Evolutionary conservation across 2,797 vertebrate genomes (phyloP).

Genomic region (Rhyacichthys aspro): DNA sequence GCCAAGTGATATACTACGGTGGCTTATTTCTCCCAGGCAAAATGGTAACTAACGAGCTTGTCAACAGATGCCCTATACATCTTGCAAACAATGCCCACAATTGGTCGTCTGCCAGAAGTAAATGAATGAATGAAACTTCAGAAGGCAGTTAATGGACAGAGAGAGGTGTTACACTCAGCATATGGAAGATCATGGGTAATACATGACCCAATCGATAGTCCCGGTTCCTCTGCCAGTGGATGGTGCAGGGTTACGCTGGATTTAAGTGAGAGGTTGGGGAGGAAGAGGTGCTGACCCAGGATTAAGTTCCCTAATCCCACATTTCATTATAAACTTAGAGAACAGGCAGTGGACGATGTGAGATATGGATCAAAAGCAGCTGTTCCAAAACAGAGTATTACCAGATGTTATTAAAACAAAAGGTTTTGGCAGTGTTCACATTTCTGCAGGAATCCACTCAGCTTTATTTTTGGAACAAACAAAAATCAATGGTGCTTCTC

Average conservation of each 20-base stretch:
- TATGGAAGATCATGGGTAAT: constrained; percentile 72
- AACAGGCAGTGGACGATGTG: constrained; percentile 11
- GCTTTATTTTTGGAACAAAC: background rate
- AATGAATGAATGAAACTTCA: constrained; percentile 76
- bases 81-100: constrained; percentile 71
- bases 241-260: constrained; percentile 67
- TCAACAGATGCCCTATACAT: constrained; percentile 75
- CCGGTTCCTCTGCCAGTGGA: constrained; percentile 61
- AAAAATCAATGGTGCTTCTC: background rate
- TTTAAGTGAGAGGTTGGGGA: constrained; percentile 34
- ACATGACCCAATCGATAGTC: constrained; percentile 74
- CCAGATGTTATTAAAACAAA: constrained; percentile 5
- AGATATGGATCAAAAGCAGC: constrained; percentile 4
- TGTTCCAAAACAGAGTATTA: constrained; percentile 3
- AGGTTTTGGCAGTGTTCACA: too few species aligned
- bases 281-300: constrained; percentile 44
- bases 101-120: constrained; percentile 68
- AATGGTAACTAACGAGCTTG: constrained; percentile 72
- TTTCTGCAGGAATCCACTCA: background rate
- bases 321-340: constrained; percentile 16
- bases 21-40: constrained; percentile 71
- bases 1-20: constrained; percentile 68
- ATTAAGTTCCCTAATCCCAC: constrained; percentile 31
- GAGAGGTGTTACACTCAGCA: constrained; percentile 76
- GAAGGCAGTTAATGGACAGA: constrained; percentile 72